These are phyloP conservation scores for Malurus cyaneus DNA, from an alignment of 2,113 vertebrate species.

Conservation along the genomic window DNA sequence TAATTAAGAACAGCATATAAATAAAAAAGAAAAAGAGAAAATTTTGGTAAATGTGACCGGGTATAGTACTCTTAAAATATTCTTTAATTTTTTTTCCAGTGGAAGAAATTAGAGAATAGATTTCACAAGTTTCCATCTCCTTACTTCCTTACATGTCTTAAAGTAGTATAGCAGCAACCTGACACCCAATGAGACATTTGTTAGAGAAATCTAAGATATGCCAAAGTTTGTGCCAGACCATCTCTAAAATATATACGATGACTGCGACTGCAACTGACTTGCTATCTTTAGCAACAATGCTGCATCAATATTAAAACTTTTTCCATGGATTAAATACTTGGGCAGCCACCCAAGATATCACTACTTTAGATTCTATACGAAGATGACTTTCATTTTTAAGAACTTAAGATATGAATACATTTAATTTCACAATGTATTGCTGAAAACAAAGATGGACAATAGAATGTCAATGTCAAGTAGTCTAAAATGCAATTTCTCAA, in stretches of 20 bases:
- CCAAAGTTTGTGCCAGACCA: conserved; percentile 2
- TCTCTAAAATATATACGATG: neutral
- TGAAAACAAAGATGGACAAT: conserved; percentile 36
- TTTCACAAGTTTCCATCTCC: neutral
- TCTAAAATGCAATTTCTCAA: neutral
- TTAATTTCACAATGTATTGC: conserved; percentile 42
- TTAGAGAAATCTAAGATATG: neutral
- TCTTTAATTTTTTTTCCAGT: neutral
- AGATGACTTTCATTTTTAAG: conserved; percentile 46
- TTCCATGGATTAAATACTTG: conserved; percentile 60
- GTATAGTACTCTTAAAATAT: neutral
- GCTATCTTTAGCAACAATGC: conserved; percentile 61
- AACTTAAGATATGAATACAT: conserved; percentile 20
- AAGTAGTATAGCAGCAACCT: neutral
- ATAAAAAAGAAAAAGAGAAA: neutral
- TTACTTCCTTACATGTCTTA: neutral
- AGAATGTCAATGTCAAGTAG: neutral
- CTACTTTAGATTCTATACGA: conserved; percentile 41
- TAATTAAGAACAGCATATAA: neutral
- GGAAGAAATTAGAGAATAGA: neutral
- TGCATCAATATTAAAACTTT: conserved; percentile 63
- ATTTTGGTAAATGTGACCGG: neutral
- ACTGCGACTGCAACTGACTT: neutral
- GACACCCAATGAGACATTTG: neutral
- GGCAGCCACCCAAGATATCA: conserved; percentile 26